Evolutionary conservation across 2,797 vertebrate genomes (phyloP).

Genomic region (Eulemur albifrons): DNA sequence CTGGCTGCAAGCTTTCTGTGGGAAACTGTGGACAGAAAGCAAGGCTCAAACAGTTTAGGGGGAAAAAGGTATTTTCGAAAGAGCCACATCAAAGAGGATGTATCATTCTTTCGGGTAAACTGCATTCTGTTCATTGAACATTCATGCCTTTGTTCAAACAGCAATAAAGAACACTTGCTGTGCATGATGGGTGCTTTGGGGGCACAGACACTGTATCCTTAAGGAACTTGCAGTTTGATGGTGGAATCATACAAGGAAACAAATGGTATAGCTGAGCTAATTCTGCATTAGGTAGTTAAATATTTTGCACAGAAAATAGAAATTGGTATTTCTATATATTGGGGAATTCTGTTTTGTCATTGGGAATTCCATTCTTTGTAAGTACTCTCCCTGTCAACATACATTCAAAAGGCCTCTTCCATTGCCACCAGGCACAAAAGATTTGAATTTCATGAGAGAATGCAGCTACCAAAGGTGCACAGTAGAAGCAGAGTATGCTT

Average conservation of each 20-base stretch:
- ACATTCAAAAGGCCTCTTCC: not conserved
- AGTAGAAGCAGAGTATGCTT: fast-evolving
- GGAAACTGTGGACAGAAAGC: conserved; percentile 21
- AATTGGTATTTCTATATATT: not conserved
- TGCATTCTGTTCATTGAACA: not conserved
- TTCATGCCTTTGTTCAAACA: not conserved
- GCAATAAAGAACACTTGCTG: not conserved
- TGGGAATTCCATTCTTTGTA: not conserved
- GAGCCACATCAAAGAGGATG: not conserved
- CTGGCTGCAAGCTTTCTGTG: conserved; percentile 37
- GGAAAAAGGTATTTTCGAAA: not conserved
- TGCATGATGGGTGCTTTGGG: not conserved
- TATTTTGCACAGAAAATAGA: not conserved
- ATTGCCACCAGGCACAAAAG: not conserved
- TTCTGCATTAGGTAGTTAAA: not conserved
- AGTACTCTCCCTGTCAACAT: not conserved
- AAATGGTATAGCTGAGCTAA: not conserved
- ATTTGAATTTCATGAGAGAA: not conserved
- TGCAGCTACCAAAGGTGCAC: not conserved
- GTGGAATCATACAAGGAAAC: not conserved
- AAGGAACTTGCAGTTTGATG: not conserved
- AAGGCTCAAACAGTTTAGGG: not conserved
- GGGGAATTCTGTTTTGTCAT: not conserved
- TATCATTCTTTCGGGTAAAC: not conserved
- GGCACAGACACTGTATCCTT: not conserved